phyloP scores from a whole-genome alignment of 2,888 invertebrate species.

The Autographa pulchrina region DNA sequence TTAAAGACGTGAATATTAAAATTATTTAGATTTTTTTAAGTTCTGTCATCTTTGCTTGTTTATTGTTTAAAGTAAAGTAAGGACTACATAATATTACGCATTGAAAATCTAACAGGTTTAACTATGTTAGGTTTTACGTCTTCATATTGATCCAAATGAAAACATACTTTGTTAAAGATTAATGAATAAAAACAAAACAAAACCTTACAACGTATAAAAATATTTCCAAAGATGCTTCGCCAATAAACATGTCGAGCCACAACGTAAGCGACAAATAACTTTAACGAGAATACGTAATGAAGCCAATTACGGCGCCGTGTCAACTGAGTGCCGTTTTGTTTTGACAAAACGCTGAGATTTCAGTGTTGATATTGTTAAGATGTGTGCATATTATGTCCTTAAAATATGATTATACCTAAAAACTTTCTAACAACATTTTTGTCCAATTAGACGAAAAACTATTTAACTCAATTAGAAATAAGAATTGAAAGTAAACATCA shows the following conservation, averaged over 20 bases:
- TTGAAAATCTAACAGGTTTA: too few relatives aligned
- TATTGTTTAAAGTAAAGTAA: too few relatives aligned
- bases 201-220: neutral
- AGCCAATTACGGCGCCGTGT: conserved; percentile 58
- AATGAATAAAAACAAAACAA: conserved; percentile 3
- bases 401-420: too few relatives aligned
- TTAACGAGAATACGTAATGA: conserved; percentile 55
- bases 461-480: too few relatives aligned
- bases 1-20: too few relatives aligned
- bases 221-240: conserved; percentile 17
- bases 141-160: too few relatives aligned
- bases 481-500: too few relatives aligned
- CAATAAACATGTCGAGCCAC: conserved; percentile 57
- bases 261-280: conserved; percentile 51
- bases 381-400: conserved; percentile 19
- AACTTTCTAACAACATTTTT: too few relatives aligned
- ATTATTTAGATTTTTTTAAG: too few relatives aligned
- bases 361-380: conserved; percentile 38
- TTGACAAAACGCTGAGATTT: conserved; percentile 53
- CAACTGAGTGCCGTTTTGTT: conserved; percentile 51
- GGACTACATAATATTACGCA: too few relatives aligned
- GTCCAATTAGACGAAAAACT: too few relatives aligned
- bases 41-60: neutral
- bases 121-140: too few relatives aligned
- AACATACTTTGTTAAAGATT: neutral